Base-by-base conservation (phyloP, 2,797 vertebrate genomes). In the Hyperoplus immaculatus region DNA sequence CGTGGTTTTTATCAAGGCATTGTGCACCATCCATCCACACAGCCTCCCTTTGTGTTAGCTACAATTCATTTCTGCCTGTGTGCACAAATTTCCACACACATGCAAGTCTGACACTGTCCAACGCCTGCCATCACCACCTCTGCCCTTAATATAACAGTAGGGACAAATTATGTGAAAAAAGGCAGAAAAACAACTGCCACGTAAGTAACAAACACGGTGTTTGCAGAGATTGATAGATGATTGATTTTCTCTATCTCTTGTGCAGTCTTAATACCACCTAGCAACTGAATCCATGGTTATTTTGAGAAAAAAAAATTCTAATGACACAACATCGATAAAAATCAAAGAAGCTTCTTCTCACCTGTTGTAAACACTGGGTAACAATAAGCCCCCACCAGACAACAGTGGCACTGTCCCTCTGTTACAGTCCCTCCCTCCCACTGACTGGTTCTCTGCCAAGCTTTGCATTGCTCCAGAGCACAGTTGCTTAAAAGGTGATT, bases 401-500 rank as follows among this genome's bases (percentile, higher is more conserved):
- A 72, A 76, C 62, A 15, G 63, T 61, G 39, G 46, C 36, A 9
- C 55, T 47, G 61, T 68, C 78, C 41, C 49, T 43, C 68, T 51
- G 47, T 41, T 77, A 16, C 41, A 39, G 49, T 39, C 72, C 16
- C 47, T 36, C 59, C 41, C 14, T 29, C 1, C 50, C 84, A 69
- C 78, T 65, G 5, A 58, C 53, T 29, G 39, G 38, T 59, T 58
- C 49, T 47, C 66, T 77, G 72, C 79, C 73, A 87, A 58, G 73
- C 59, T 15, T 29, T 61, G 69, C 82, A 50, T 38, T 49, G 73
- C 80, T 85, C 72, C 83, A 78, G 63, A 77, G 77, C 13, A 59
- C 60, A 75, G 70, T 2, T 65, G 85, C 73, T 86, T 86, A 85
- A 87, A 85, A 87, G 80, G 76, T 87, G 85, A 89, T 92, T 88